phyloP scores from a whole-genome alignment of 2,888 invertebrate genomes.

The Stegophylla sp. region DNA sequence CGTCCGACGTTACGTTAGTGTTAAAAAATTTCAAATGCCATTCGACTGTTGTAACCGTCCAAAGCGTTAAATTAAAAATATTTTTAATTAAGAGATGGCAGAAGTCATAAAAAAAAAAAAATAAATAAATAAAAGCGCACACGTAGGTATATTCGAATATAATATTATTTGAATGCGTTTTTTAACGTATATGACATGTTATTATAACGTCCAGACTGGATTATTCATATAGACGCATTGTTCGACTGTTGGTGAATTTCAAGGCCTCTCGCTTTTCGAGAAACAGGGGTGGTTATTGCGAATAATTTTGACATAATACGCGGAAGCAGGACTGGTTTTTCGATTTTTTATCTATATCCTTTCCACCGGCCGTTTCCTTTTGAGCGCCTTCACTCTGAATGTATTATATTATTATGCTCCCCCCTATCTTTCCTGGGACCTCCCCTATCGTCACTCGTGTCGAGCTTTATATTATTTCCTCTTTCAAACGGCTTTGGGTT shows the following conservation, averaged over 20 bases:
- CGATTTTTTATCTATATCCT: not conserved
- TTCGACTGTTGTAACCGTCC: not conserved
- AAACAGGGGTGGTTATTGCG: not conserved
- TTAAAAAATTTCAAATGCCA: not conserved
- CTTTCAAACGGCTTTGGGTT: no score
- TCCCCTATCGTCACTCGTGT: not conserved
- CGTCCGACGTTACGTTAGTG: not conserved
- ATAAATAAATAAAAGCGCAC: not conserved
- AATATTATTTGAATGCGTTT: not conserved
- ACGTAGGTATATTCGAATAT: not conserved
- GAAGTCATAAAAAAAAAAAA: not conserved
- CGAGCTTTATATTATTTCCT: not conserved
- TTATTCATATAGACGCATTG: not conserved
- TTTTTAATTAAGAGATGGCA: not conserved
- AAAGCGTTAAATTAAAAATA: not conserved
- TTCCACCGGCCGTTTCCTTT: not conserved
- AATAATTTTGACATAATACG: not conserved
- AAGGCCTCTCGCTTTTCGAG: not conserved
- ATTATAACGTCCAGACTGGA: no score
- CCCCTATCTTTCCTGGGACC: no score
- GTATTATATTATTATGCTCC: not conserved
- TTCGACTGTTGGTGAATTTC: not conserved
- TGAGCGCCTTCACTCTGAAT: not conserved
- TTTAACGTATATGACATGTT: no score
- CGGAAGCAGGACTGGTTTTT: not conserved